Evolutionary conservation across 2,888 invertebrate genomes (phyloP).

Genomic region (Ennomos erosarius): DNA sequence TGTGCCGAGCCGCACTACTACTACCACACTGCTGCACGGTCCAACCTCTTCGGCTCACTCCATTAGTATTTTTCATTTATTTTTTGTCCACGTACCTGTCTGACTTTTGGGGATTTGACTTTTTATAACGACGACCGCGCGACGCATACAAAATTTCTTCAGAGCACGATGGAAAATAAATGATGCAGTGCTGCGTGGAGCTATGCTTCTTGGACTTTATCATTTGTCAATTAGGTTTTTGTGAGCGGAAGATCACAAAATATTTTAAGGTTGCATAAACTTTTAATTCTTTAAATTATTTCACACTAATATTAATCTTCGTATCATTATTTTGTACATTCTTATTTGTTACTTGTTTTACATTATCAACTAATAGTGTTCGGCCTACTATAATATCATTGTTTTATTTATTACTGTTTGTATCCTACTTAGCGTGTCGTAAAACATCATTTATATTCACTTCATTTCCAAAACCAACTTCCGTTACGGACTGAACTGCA

Average conservation of each 20-base stretch:
- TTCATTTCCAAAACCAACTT: slow-evolving; percentile 18
- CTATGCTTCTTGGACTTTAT: slow-evolving; percentile 65
- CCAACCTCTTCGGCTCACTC: slow-evolving; percentile 78
- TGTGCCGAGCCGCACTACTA: slow-evolving; percentile 40
- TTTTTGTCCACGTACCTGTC: slow-evolving; percentile 85
- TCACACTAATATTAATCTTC: too few species aligned
- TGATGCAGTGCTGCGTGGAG: slow-evolving; percentile 73
- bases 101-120: slow-evolving; percentile 80
- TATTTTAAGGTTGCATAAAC: too few species aligned
- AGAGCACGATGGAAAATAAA: slow-evolving; percentile 77
- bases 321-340: too few species aligned
- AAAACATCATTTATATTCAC: slow-evolving; percentile 6
- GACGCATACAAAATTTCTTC: slow-evolving; percentile 83
- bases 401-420: neutral
- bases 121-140: slow-evolving; percentile 77
- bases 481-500: slow-evolving; percentile 36
- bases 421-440: neutral
- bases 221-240: slow-evolving; percentile 74
- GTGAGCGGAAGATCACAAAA: slow-evolving; percentile 28
- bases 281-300: too few species aligned
- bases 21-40: slow-evolving; percentile 64
- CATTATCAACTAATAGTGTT: too few species aligned
- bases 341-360: too few species aligned
- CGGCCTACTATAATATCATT: neutral
- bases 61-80: slow-evolving; percentile 86